phyloP scores from a whole-genome alignment of 2,113 vertebrate genomes.

The Amphiprion ocellaris region DNA sequence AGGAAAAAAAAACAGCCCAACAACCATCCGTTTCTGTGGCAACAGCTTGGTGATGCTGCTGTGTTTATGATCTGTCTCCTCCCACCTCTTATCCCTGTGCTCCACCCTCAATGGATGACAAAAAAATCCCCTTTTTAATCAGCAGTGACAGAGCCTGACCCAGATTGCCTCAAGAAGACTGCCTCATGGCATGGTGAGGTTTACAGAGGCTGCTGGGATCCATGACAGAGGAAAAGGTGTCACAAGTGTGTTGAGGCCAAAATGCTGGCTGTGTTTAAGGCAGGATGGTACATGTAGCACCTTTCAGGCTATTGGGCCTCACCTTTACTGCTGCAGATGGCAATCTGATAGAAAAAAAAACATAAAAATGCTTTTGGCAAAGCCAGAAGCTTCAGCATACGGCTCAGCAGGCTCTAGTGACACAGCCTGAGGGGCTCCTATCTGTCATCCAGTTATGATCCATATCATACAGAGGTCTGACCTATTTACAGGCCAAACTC shows the following conservation, averaged over 20 bases:
- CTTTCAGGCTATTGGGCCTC: background rate
- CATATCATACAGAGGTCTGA: slow-evolving; percentile 63
- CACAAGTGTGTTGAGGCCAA: slow-evolving; percentile 18
- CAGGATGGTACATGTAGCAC: slow-evolving; percentile 8
- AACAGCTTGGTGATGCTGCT: slow-evolving; percentile 62
- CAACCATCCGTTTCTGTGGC: slow-evolving; percentile 59
- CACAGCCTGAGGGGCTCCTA: slow-evolving; percentile 37
- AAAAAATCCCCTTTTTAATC: slow-evolving; percentile 83
- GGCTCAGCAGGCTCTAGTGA: slow-evolving; percentile 36
- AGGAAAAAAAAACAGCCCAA: slow-evolving; percentile 6
- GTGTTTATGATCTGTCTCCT: slow-evolving; percentile 72
- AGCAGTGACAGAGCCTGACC: slow-evolving; percentile 80
- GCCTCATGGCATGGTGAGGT: slow-evolving; percentile 46
- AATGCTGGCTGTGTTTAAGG: slow-evolving; percentile 11
- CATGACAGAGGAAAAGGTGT: slow-evolving; percentile 38
- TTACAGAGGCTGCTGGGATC: slow-evolving; percentile 57
- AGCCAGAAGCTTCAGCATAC: slow-evolving; percentile 32
- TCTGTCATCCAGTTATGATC: slow-evolving; percentile 53
- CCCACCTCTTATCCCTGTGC: slow-evolving; percentile 64
- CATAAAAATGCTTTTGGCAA: background rate
- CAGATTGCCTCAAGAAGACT: slow-evolving; percentile 72
- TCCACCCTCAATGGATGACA: slow-evolving; percentile 64
- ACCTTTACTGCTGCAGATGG: slow-evolving; percentile 20
- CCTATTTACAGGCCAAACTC: slow-evolving; percentile 59
- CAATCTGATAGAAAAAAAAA: slow-evolving; percentile 1